Evolutionary conservation across 2,888 invertebrate genomes (phyloP), one percentile per base, ranked within the genome.

Genomic region (Anthophora plumipes): DNA sequence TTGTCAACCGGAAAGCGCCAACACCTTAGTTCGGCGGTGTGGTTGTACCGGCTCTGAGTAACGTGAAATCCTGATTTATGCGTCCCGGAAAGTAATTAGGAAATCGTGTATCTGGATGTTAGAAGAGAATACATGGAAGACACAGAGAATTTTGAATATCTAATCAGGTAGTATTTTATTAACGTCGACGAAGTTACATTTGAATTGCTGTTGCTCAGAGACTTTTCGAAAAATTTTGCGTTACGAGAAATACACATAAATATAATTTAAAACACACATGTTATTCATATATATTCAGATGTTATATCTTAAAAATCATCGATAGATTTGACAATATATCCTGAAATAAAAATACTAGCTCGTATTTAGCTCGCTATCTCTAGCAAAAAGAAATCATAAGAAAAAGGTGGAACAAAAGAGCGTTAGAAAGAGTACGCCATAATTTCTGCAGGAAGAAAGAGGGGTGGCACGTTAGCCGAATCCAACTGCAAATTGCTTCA

Each of bases 401-500:
- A 37, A 7, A 37, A 1, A 8, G 11, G 11, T n/a, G 39, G 31
- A 41, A 48, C 48, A n/a, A 4, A 0, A 12, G 22, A 11, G 5
- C 14, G 14, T 11, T 22, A 22, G 9, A 20, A 66, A 41, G 48
- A n/a, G 37, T 46, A 6, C 4, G 39, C 17, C 37, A 46, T 61
- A 61, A 77, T 54, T 67, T 22, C 25, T 11, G 43, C 3, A 7
- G 31, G 14, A 7, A n/a, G 25, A 17, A 46, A 17, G 14, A 31
- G 25, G n/a, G 20, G 20, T 1, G 4, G n/a, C 66, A 37, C 71
- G 71, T 77, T 66, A 77, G 60, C 43, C 46, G 80, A 68, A 71
- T 64, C 50, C 69, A 17, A 52, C 54, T 69, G 71, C 69, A 82
- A 82, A 82, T 82, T 82, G 73, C 61, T 67, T 68, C 37, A 48